phyloP scores from a whole-genome alignment of 2,797 vertebrate genomes.

The Ptychobarbus kaznakovi region DNA sequence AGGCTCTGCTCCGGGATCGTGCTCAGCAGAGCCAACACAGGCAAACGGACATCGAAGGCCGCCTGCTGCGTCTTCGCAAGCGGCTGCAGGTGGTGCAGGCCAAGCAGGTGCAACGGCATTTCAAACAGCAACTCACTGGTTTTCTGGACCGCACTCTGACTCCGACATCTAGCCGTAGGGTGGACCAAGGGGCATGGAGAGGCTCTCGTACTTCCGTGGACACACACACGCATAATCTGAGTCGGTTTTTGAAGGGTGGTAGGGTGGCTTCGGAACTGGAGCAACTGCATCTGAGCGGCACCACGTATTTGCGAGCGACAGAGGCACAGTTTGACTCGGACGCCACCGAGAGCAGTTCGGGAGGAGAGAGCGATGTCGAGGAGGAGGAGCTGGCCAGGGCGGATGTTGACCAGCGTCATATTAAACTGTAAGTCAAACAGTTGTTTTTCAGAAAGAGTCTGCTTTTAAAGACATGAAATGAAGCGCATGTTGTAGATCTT shows the following conservation, averaged over 20 bases:
- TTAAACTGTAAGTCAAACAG: slow-evolving; percentile 90
- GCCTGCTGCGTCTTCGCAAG: slow-evolving; percentile 91
- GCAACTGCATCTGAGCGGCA: slow-evolving; percentile 89
- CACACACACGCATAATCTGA: slow-evolving; percentile 83
- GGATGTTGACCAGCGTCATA: slow-evolving; percentile 89
- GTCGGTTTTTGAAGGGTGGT: slow-evolving; percentile 88
- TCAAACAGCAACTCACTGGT: slow-evolving; percentile 94
- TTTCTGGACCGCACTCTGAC: slow-evolving; percentile 90
- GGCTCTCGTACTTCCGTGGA: slow-evolving; percentile 83
- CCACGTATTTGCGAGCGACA: slow-evolving; percentile 86
- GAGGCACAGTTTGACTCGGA: slow-evolving; percentile 96
- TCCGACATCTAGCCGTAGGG: slow-evolving; percentile 78
- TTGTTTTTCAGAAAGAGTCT: not conserved
- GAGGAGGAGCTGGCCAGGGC: slow-evolving; percentile 91
- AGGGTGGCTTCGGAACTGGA: slow-evolving; percentile 89
- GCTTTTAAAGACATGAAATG: not conserved
- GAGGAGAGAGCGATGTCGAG: slow-evolving; percentile 94
- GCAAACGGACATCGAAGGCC: slow-evolving; percentile 89
- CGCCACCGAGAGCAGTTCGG: slow-evolving; percentile 96
- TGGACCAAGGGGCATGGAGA: slow-evolving; percentile 71
- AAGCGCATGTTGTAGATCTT: not conserved
- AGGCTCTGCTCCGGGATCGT: slow-evolving; percentile 86
- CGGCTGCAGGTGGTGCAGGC: slow-evolving; percentile 96
- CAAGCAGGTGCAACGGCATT: slow-evolving; percentile 96
- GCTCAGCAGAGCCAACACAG: slow-evolving; percentile 83